Base-by-base conservation (phyloP, 2,888 invertebrate species). In the Gari tellinella region DNA sequence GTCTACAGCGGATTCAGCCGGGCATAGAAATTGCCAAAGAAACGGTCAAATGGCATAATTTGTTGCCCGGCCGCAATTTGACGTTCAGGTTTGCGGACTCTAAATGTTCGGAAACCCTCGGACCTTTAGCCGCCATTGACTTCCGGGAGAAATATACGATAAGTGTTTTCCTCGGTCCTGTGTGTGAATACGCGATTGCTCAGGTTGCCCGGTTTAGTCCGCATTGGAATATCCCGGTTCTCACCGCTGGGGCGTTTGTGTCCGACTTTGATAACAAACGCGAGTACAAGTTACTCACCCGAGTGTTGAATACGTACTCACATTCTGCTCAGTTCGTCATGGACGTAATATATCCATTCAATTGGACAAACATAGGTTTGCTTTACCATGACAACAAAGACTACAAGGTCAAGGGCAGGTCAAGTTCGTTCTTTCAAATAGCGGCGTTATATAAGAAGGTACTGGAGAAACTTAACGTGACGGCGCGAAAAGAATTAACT, bases 221-320 rank as follows among this genome's bases (percentile, higher is more conserved):
- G 2, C 96, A 96, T 90, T 97, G 97, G 97, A 96, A 97, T 90
- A 95, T 96, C 0, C 97, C 97, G 0, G 96, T 97, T 81, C 96
- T 97, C 85, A 97, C 97, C 15, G 86, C 88, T 2, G 91, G 90
- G 0, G 91, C 88, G 1, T 64, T 88, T 23, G 90, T 88, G 1
- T 63, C 76, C 3, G 90, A 86, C 7, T 91, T 92, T 58, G 74
- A 89, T 46, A 87, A 89, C 57, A 72, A 64, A 25, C 48, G 60
- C 56, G 87, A 95, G 64, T 97, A 95, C 91, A 94, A 94, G 19
- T 95, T 96, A 0, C 93, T 98, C 73, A 97, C 97, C 0, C 78
- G 89, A 15, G 80, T 90, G 1, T 72, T 80, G 45, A 88, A 86
- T 2, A 72, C 87, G 1, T 89, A 86, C 72, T 77, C 73, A 19